Conservation (phyloP, 2,888 invertebrate genomes). For the Tortrix viridana region DNA sequence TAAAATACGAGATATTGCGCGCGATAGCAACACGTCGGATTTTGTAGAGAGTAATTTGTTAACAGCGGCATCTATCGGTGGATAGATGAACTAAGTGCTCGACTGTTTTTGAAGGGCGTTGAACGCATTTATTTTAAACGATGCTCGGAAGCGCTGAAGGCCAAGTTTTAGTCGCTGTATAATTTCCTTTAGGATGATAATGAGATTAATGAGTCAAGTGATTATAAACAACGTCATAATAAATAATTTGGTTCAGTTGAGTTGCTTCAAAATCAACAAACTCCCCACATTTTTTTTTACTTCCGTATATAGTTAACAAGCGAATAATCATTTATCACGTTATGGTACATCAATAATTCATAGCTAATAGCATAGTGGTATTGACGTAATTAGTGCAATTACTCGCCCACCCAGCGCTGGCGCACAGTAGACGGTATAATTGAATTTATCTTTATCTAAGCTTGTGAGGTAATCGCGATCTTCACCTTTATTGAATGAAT, state of each 20-base stretch:
- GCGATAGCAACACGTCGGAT: conserved; percentile 53
- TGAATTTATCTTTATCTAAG: conserved; percentile 72
- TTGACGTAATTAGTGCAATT: conserved; percentile 81
- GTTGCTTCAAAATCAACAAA: conserved; percentile 3
- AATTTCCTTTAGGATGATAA: not conserved
- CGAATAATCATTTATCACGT: conserved; percentile 67
- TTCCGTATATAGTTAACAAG: conserved; percentile 58
- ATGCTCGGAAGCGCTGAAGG: conserved; percentile 12
- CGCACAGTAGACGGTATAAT: conserved; percentile 57
- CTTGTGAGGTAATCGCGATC: conserved; percentile 57
- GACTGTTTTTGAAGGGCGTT: conserved; percentile 14
- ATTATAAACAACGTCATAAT: not conserved
- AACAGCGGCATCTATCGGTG: conserved; percentile 67
- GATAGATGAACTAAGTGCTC: conserved; percentile 55
- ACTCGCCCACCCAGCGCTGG: conserved; percentile 73
- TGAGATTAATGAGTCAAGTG: not conserved
- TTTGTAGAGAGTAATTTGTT: conserved; percentile 44
- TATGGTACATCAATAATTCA: conserved; percentile 77
- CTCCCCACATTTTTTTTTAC: conserved; percentile 17
- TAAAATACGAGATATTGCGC: conserved; percentile 56
- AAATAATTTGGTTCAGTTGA: not conserved
- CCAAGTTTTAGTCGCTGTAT: conserved; percentile 15
- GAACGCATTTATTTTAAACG: conserved; percentile 18
- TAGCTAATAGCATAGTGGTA: conserved; percentile 73
- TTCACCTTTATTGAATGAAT: conserved; percentile 62